Evolutionary conservation across 2,888 invertebrate genomes (phyloP).

Genomic region (Altica lythri): DNA sequence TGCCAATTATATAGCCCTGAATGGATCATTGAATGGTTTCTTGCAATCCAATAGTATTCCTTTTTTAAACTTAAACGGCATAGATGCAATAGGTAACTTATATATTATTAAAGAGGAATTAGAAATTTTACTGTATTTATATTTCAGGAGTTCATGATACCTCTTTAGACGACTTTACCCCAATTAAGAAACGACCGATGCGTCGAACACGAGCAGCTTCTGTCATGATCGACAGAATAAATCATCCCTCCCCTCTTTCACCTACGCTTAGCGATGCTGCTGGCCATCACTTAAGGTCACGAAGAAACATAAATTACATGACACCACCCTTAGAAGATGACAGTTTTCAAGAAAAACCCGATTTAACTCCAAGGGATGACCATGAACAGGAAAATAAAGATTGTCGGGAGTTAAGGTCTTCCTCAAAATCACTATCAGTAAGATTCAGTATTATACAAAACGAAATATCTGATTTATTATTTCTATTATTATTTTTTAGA

Average conservation of each 20-base stretch:
- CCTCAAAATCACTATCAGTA: conserved; percentile 49
- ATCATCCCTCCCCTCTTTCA: conserved; percentile 31
- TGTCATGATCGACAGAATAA: conserved; percentile 33
- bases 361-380: conserved; percentile 37
- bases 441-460: conserved; percentile 26
- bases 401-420: conserved; percentile 50
- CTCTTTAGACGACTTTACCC: conserved; percentile 39
- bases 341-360: conserved; percentile 48
- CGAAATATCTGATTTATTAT: conserved; percentile 1
- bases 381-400: conserved; percentile 39
- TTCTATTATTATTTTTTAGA: conserved; percentile 42
- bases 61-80: conserved; percentile 66
- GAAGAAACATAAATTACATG: conserved; percentile 54
- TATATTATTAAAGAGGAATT: not conserved
- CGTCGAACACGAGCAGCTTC: conserved; percentile 39
- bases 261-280: conserved; percentile 49
- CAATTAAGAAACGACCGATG: conserved; percentile 39
- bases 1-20: conserved; percentile 74
- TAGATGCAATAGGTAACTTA: conserved; percentile 53
- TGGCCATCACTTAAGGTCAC: conserved; percentile 54
- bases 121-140: not conserved
- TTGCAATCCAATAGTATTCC: conserved; percentile 70
- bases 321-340: conserved; percentile 55
- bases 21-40: conserved; percentile 64
- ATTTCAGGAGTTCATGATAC: conserved; percentile 40